Evolutionary conservation across 2,888 invertebrate genomes (phyloP).

Genomic region (Nephrotoma guestfalica): DNA sequence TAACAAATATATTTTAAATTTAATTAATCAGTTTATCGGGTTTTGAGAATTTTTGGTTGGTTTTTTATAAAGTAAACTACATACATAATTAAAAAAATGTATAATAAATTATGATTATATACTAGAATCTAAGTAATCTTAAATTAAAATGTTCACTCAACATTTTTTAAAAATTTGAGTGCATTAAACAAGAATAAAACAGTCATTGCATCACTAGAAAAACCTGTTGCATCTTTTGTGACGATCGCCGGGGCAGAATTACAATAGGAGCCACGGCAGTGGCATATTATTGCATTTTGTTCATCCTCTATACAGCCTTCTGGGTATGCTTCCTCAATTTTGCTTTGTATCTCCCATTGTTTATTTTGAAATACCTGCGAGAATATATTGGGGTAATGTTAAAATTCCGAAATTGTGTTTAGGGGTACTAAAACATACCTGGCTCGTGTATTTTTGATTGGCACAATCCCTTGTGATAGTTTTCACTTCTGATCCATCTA

Average conservation of each 20-base stretch:
- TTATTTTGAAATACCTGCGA: constrained; percentile 44
- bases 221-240: constrained; percentile 30
- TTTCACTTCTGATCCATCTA: constrained; percentile 37
- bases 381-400: background rate
- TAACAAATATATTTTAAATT: background rate
- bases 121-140: background rate
- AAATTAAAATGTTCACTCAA: background rate
- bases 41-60: background rate
- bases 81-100: background rate
- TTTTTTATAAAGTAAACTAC: background rate
- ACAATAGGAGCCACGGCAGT: constrained; percentile 59
- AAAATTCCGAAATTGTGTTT: background rate
- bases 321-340: constrained; percentile 52
- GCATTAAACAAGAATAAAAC: constrained; percentile 46
- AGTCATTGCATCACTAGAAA: constrained; percentile 42
- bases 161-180: constrained; percentile 41
- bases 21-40: background rate
- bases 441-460: constrained; percentile 46
- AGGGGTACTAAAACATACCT: constrained; percentile 17
- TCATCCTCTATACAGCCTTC: constrained; percentile 53
- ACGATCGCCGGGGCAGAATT: constrained; percentile 37
- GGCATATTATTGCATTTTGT: constrained; percentile 55
- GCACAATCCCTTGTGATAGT: constrained; percentile 51
- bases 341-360: constrained; percentile 47
- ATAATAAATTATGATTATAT: background rate